Conservation (phyloP, 2,888 invertebrate genomes). For the Gerosis bhagava region DNA sequence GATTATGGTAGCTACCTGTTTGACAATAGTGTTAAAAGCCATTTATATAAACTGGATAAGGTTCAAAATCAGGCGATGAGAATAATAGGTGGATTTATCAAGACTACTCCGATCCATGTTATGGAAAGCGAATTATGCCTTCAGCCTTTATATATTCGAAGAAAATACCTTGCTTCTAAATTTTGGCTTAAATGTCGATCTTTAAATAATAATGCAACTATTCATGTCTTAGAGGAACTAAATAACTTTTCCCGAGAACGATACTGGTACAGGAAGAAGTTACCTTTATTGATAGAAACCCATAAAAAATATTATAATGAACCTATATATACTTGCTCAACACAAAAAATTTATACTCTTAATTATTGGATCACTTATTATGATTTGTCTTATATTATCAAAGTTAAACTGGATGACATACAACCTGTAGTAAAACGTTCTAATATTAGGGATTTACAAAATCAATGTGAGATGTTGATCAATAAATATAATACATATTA, state of each 20-base stretch:
- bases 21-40: slow-evolving; percentile 11
- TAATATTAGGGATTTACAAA: not conserved
- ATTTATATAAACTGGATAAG: slow-evolving; percentile 23
- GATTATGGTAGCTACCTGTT: slow-evolving; percentile 19
- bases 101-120: slow-evolving; percentile 23
- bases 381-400: slow-evolving; percentile 9
- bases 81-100: slow-evolving; percentile 28
- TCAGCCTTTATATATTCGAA: slow-evolving; percentile 19
- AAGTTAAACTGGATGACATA: not conserved
- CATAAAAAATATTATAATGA: slow-evolving; percentile 5
- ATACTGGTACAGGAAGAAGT: slow-evolving; percentile 28
- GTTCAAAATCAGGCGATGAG: slow-evolving; percentile 28
- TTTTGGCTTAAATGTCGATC: slow-evolving; percentile 20
- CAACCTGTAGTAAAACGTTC: not conserved
- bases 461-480: not conserved
- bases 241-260: not conserved
- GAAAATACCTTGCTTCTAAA: slow-evolving; percentile 24
- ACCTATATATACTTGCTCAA: slow-evolving; percentile 16
- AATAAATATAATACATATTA: slow-evolving; percentile 10
- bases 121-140: slow-evolving; percentile 27
- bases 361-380: slow-evolving; percentile 15
- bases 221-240: not conserved
- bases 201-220: not conserved
- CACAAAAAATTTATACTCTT: slow-evolving; percentile 17
- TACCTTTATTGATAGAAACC: slow-evolving; percentile 21